phyloP scores from a whole-genome alignment of 2,113 vertebrate genomes.

The Sinosuthora webbiana region DNA sequence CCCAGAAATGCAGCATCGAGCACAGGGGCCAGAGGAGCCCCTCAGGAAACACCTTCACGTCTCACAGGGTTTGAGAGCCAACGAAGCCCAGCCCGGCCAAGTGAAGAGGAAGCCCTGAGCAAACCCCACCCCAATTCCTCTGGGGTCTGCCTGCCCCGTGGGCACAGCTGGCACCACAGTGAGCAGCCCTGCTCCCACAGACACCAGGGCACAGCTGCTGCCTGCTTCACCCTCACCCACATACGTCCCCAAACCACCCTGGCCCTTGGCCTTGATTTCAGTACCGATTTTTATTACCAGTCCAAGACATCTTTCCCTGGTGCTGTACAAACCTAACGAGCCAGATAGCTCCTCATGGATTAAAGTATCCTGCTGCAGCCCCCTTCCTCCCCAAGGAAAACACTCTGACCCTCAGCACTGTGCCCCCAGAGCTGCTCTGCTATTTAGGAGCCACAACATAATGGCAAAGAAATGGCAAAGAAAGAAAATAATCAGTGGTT shows the following conservation, averaged over 20 bases:
- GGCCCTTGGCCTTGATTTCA: neutral
- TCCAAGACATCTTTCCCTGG: neutral
- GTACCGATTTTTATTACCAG: neutral
- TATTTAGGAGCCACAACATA: fast-evolving
- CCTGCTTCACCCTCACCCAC: neutral
- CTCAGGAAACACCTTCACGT: neutral
- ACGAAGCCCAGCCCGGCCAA: neutral
- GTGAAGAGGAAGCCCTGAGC: neutral
- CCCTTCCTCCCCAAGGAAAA: neutral
- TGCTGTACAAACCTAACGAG: neutral
- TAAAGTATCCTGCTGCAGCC: neutral
- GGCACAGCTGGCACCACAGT: neutral
- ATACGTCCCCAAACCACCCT: neutral
- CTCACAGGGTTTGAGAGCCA: neutral
- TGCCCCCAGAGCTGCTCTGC: neutral
- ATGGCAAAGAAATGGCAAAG: neutral
- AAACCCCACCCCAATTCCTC: neutral
- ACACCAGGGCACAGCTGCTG: neutral
- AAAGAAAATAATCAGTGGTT: neutral
- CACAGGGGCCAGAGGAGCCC: neutral
- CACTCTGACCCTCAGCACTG: neutral
- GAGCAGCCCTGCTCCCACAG: neutral
- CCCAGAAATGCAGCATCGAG: neutral
- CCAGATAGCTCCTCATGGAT: neutral
- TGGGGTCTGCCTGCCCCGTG: neutral